Percentiles rank a stretch among this genome's conserved stretches.
Conservation (phyloP, 2,888 invertebrate genomes). For the Caenorhabditis zanzibari region DNA sequence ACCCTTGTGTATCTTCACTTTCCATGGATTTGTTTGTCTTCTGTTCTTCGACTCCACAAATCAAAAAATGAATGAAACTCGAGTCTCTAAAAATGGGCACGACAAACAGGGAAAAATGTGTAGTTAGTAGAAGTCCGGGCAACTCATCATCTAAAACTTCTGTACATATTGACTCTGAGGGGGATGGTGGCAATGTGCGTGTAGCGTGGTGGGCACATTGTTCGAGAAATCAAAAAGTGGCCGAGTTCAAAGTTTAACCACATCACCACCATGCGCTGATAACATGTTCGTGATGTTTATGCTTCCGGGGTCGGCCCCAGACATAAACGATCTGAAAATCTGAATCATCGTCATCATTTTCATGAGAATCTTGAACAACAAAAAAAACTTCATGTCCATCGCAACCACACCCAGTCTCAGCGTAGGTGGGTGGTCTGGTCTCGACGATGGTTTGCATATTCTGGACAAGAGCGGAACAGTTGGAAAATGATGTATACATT, state of each 20-base stretch:
- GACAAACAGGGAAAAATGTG: conserved; percentile 16
- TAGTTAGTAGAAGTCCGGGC: conserved; percentile 21
- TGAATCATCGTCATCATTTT: conserved; percentile 59
- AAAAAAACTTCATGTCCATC: conserved; percentile 1
- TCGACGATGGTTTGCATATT: conserved; percentile 39
- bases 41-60: conserved; percentile 7
- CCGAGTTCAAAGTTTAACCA: conserved; percentile 44
- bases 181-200: conserved; percentile 26
- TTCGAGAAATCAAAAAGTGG: conserved; percentile 39
- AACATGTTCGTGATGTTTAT: conserved; percentile 42
- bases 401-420: conserved; percentile 50
- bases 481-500: conserved; percentile 31
- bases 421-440: conserved; percentile 49
- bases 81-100: conserved; percentile 16
- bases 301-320: conserved; percentile 4
- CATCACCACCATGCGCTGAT: conserved; percentile 36
- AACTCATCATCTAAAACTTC: conserved; percentile 36
- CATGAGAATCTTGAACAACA: conserved; percentile 16
- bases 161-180: conserved; percentile 57
- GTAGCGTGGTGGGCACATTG: conserved; percentile 13
- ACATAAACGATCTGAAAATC: conserved; percentile 43
- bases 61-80: conserved; percentile 1
- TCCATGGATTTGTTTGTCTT: conserved; percentile 17
- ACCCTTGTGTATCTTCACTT: conserved; percentile 17
- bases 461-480: conserved; percentile 55